These are phyloP conservation scores for Leptopilina syphax DNA, from an alignment of 2,888 invertebrate species.

Conservation along the genomic window DNA sequence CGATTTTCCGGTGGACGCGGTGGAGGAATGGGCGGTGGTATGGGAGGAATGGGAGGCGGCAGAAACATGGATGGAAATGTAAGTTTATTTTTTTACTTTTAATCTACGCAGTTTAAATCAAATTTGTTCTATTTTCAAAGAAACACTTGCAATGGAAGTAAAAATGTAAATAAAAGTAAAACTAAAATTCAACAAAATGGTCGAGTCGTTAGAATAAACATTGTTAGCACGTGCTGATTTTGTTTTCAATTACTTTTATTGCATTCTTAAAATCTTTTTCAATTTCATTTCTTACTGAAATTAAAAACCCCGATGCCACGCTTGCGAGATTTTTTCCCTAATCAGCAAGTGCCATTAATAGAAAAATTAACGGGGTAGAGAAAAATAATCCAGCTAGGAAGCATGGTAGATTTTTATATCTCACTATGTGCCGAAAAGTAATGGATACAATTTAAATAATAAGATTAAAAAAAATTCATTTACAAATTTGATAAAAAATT, in stretches of 20 bases:
- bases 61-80: conserved; percentile 62
- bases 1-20: conserved; percentile 70
- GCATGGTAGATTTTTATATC: conserved; percentile 62
- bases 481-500: neutral
- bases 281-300: neutral
- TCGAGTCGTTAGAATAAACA: no score
- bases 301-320: conserved; percentile 70
- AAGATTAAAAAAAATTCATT: neutral
- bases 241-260: no score
- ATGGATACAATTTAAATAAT: conserved; percentile 65
- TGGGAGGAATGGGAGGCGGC: conserved; percentile 45
- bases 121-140: no score
- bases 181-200: no score
- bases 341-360: conserved; percentile 68
- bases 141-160: no score
- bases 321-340: conserved; percentile 62
- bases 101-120: no score
- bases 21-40: conserved; percentile 58
- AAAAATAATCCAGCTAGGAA: conserved; percentile 71
- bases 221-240: no score
- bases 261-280: no score
- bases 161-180: no score
- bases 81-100: conserved; percentile 48
- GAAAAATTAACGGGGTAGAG: conserved; percentile 64
- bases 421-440: conserved; percentile 68